These are phyloP conservation scores for Acleris holmiana DNA, from an alignment of 2,888 invertebrate species.

Conservation along the genomic window DNA sequence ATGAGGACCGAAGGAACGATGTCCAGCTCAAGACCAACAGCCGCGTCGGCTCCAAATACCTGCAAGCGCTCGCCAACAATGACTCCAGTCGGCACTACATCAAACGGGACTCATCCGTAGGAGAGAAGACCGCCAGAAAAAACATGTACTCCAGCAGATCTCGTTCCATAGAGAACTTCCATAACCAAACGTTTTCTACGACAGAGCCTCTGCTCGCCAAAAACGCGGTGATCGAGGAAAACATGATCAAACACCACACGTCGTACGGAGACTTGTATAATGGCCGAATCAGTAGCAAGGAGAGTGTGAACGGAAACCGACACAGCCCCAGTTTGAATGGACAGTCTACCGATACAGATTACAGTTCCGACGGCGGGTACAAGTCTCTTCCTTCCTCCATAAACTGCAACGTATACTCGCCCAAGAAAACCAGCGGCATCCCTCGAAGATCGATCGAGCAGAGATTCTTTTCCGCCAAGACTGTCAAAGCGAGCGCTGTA, in stretches of 20 bases:
- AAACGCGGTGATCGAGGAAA: slow-evolving; percentile 66
- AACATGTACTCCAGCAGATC: slow-evolving; percentile 69
- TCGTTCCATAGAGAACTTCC: slow-evolving; percentile 80
- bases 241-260: slow-evolving; percentile 72
- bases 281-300: slow-evolving; percentile 73
- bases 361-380: slow-evolving; percentile 81
- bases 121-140: slow-evolving; percentile 66
- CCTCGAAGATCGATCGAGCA: slow-evolving; percentile 78
- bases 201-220: slow-evolving; percentile 59
- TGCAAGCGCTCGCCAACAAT: slow-evolving; percentile 74
- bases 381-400: slow-evolving; percentile 81
- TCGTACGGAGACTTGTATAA: slow-evolving; percentile 78
- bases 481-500: slow-evolving; percentile 76
- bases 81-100: slow-evolving; percentile 57
- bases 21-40: slow-evolving; percentile 73
- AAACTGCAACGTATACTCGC: slow-evolving; percentile 67
- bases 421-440: slow-evolving; percentile 78
- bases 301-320: slow-evolving; percentile 72
- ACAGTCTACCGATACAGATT: slow-evolving; percentile 80
- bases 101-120: slow-evolving; percentile 72
- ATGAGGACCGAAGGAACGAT: slow-evolving; percentile 59
- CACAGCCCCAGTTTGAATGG: slow-evolving; percentile 74
- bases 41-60: slow-evolving; percentile 77
- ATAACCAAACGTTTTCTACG: slow-evolving; percentile 59
- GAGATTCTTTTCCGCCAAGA: slow-evolving; percentile 74